Evolutionary conservation across 2,113 vertebrate genomes (phyloP), one percentile per base, ranked within the genome.

Genomic region (Bambusicola thoracicus): DNA sequence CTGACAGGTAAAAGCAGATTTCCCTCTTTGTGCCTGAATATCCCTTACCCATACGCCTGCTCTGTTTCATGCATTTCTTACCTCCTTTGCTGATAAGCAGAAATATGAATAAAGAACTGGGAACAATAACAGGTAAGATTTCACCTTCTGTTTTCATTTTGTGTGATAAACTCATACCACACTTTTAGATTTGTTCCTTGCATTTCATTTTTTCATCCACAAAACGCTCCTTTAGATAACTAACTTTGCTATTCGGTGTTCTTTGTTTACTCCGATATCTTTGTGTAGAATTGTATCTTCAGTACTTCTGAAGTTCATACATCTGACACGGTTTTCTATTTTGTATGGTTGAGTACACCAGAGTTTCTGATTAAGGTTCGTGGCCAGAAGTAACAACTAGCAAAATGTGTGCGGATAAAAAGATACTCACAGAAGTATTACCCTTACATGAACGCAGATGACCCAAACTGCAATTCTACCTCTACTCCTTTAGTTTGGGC

Each of bases 1-100:
- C 55, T 67, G 20, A 70, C 56, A 44, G 11, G 49, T 3, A 77
- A 40, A 84, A 66, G 11, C 22, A 66, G 61, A 51, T 69, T 48
- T 3, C 25, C 5, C 25, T 58, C 12, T 8, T 79, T 19, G 32
- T 11, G 4, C 4, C 11, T 0, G 1, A 12, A 49, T 20, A 51
- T 8, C 29, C 53, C 8, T 65, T 27, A 18, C 20, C 27, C 30
- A 1, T 3, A 32, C 2, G 10, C 27, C 40, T 21, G 12, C 24
- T 63, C 36, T 73, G 58, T 24, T 25, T 24, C 53, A 69, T 13
- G 14, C 6, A 4, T 27, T 61, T 43, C 36, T 62, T 10, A 69
- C 2, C 17, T 24, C 34, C 11, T 10, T 49, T 30, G 19, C 30
- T 36, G 38, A 59, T 48, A 70, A 10, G 22, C 2, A 6, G 5